These are phyloP conservation scores for Cosmia trapezina DNA, from an alignment of 2,888 invertebrate species.

Conservation along the genomic window DNA sequence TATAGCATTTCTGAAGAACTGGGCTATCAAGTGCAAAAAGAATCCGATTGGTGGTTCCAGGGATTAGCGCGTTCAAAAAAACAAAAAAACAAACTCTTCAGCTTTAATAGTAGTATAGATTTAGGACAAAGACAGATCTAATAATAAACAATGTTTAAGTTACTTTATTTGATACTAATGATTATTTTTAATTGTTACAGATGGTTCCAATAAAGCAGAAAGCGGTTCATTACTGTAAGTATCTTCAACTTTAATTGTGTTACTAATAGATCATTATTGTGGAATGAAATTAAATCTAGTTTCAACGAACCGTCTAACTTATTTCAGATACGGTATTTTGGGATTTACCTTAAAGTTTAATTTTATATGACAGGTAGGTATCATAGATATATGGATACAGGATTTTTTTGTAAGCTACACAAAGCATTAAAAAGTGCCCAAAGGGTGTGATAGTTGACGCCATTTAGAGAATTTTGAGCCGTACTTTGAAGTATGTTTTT, in stretches of 20 bases:
- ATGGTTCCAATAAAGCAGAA: conserved; percentile 8
- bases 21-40: too few relatives aligned
- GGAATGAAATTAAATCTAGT: background rate
- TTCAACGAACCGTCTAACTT: background rate
- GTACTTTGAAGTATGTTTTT: too few relatives aligned
- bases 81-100: too few relatives aligned
- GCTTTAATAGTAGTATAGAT: too few relatives aligned
- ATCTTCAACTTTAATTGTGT: conserved; percentile 12
- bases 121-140: background rate
- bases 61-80: too few relatives aligned
- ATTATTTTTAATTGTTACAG: conserved; percentile 38
- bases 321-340: background rate
- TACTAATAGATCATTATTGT: background rate
- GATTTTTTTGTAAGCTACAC: too few relatives aligned
- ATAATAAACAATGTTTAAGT: background rate
- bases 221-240: conserved; percentile 31
- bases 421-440: too few relatives aligned
- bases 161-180: conserved; percentile 17
- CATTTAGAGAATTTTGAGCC: too few relatives aligned
- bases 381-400: too few relatives aligned
- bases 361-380: background rate
- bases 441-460: too few relatives aligned
- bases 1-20: too few relatives aligned
- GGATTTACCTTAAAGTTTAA: background rate
- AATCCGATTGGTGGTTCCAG: too few relatives aligned